phyloP scores from a whole-genome alignment of 2,888 invertebrate genomes.

The Parasteatoda lunata region DNA sequence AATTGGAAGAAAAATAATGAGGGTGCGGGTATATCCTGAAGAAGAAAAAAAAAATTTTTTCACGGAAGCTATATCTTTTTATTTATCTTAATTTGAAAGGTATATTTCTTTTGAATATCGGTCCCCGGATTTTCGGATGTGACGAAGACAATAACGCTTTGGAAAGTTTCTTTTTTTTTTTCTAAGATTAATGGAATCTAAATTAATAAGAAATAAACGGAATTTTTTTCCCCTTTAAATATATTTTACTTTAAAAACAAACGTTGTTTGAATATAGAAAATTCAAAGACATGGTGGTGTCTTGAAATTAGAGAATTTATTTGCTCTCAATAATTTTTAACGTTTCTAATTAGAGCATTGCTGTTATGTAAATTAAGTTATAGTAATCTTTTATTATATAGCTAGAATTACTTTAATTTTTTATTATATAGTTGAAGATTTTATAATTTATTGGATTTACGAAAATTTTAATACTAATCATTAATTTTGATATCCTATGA shows the following conservation, averaged over 20 bases:
- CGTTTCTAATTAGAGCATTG: no score
- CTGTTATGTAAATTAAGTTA: no score
- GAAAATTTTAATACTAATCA: no score
- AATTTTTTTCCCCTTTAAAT: background rate
- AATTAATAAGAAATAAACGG: background rate
- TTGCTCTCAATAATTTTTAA: no score
- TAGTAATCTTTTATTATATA: no score
- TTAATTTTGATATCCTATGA: no score
- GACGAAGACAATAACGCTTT: conserved; percentile 35
- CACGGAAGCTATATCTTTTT: conserved; percentile 41
- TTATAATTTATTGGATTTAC: no score
- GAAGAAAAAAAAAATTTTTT: conserved; percentile 21
- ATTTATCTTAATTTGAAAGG: conserved; percentile 59
- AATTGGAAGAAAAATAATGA: conserved; percentile 32
- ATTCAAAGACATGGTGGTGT: no score
- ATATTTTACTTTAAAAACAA: background rate
- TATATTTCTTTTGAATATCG: conserved; percentile 20
- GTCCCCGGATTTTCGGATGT: conserved; percentile 2
- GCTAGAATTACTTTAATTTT: no score
- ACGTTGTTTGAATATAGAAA: background rate
- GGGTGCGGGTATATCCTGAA: conserved; percentile 1
- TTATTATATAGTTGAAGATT: no score
- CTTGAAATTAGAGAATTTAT: no score
- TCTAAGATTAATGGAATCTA: conserved; percentile 9
- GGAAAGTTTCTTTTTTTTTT: conserved; percentile 22